Evolutionary conservation across 1,140 invertebrate genomes (phyloP), one percentile per base, ranked within the genome.

Genomic region (Leptopilina clavipes): DNA sequence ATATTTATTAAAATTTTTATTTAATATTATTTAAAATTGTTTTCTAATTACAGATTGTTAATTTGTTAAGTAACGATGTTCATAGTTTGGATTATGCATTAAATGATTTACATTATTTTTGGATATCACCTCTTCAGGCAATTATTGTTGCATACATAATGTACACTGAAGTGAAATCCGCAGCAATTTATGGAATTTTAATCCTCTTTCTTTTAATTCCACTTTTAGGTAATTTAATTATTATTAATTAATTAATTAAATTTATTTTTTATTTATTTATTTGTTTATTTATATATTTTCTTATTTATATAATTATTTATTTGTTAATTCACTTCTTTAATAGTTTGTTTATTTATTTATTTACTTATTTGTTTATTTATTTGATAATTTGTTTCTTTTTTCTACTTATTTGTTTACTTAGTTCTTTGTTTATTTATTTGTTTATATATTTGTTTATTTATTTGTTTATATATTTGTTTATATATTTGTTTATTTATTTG

Each of bases 1-100:
- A n/a, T n/a, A n/a, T n/a, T n/a, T n/a, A n/a, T n/a, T n/a, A 75
- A 71, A 44, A n/a, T 73, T 40, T 25, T 72, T 40, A 72, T 11
- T 70, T 25, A 48, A 18, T n/a, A 14, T n/a, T 44, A 70, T 40
- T 72, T 40, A 43, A 43, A 31, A 18, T 22, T 43, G 17, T 65
- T 44, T 12, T 0, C n/a, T 45, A 93, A 45, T 97, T 97, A 10
- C 95, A 98, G 90, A 94, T 98, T 85, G 95, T 98, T 11, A 99
- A 98, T 89, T 91, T 98, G 7, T 92, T 99, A 77, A 97, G 97
- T 11, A 98, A 98, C 88, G 97, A 98, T 87, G 94, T 95, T 70
- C 93, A 93, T 74, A 91, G 93, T 19, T 93, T 96, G 82, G 95
- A 96, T 84, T 91, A 92, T 45, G 93, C 93, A 0, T 89, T 94